A percentile compares a stretch with the other conserved stretches of the same genome.
Conservation (phyloP, 1,140 invertebrate species). For the Diorhabda elongata region DNA sequence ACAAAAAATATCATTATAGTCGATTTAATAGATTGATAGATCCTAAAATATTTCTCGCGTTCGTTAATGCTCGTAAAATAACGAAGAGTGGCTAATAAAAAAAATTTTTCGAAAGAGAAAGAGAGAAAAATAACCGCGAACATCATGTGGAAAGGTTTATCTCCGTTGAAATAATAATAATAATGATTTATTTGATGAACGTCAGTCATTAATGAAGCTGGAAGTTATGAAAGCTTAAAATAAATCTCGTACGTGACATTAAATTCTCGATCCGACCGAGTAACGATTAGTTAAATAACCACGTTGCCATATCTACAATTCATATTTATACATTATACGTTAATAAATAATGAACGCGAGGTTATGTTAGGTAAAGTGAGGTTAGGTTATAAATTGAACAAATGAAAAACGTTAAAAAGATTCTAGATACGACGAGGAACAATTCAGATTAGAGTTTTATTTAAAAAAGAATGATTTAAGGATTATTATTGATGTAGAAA, state of each 20-base stretch:
- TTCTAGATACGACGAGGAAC: too few relatives aligned
- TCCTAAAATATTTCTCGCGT: background rate
- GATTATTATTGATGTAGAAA: too few relatives aligned
- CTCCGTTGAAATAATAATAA: constrained; percentile 14
- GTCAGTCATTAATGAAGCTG: constrained; percentile 8
- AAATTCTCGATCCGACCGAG: constrained; percentile 17
- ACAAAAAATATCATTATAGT: too few relatives aligned
- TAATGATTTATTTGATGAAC: constrained; percentile 14
- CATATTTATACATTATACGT: too few relatives aligned
- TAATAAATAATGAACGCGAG: too few relatives aligned
- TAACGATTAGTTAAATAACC: constrained; percentile 18
- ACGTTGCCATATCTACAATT: constrained; percentile 6
- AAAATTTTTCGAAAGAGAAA: background rate
- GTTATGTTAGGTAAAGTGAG: too few relatives aligned
- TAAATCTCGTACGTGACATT: constrained; percentile 19
- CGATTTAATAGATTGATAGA: too few relatives aligned
- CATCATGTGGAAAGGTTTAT: constrained; percentile 6
- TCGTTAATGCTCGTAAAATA: background rate
- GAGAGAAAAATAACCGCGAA: background rate
- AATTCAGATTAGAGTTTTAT: too few relatives aligned
- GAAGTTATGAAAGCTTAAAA: constrained; percentile 16
- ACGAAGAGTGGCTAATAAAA: background rate
- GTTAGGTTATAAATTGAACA: too few relatives aligned
- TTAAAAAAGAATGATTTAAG: too few relatives aligned
- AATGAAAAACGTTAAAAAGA: too few relatives aligned